Evolutionary conservation across 2,113 vertebrate genomes (phyloP).

Genomic region (Lonchura striata): DNA sequence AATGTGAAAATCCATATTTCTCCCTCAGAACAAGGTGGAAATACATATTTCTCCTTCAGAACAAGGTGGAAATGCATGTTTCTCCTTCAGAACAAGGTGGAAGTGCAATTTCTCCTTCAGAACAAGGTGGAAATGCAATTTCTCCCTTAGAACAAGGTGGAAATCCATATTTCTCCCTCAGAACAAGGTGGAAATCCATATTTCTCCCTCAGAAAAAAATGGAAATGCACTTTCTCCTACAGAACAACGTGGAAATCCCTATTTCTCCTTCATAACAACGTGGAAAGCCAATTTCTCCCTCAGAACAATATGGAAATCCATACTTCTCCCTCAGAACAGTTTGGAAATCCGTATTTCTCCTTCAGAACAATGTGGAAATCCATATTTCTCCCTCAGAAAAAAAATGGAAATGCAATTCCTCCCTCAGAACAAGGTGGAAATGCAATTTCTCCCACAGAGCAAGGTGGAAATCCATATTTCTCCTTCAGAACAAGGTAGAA

Average conservation of each 20-base stretch:
- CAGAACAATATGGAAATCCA: background rate
- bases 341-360: background rate
- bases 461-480: background rate
- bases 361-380: background rate
- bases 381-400: too few relatives aligned
- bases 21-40: too few relatives aligned
- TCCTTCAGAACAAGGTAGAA: background rate
- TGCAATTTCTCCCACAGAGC: background rate
- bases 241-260: too few relatives aligned
- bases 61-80: background rate
- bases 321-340: background rate
- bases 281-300: background rate
- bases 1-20: too few relatives aligned
- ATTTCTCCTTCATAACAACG: background rate
- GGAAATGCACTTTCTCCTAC: too few relatives aligned
- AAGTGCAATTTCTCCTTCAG: background rate
- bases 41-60: background rate
- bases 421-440: too few relatives aligned
- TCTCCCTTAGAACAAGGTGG: background rate
- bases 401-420: too few relatives aligned
- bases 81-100: accelerated
- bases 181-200: too few relatives aligned
- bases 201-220: too few relatives aligned
- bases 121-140: accelerated
- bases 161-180: accelerated